phyloP scores from a whole-genome alignment of 2,113 vertebrate species.

The Henicopernis longicauda region DNA sequence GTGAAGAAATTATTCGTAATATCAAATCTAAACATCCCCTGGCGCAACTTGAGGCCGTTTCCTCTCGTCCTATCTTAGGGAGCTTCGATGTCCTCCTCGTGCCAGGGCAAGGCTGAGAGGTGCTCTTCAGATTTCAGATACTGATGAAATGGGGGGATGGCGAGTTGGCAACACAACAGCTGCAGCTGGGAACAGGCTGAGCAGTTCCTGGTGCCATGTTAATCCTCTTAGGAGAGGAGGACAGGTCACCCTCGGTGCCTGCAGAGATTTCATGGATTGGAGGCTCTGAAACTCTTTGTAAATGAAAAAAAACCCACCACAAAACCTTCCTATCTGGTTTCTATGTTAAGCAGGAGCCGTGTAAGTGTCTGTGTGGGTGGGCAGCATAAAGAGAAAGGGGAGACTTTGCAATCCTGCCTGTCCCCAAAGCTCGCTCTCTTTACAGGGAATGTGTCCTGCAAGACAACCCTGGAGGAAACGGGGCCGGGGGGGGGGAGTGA shows the following conservation, averaged over 20 bases:
- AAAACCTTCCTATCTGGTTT: not conserved
- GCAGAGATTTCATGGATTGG: not conserved
- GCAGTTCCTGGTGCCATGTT: not conserved
- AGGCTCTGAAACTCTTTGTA: not conserved
- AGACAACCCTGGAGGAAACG: not conserved
- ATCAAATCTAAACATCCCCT: not conserved
- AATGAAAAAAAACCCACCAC: not conserved
- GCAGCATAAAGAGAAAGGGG: not conserved
- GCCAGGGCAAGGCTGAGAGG: not conserved
- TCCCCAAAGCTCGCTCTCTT: not conserved
- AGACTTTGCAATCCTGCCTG: not conserved
- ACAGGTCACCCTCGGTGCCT: not conserved
- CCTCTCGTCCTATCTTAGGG: not conserved
- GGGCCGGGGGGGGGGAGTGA: not conserved
- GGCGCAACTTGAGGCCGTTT: not conserved
- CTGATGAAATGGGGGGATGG: not conserved
- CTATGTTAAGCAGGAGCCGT: not conserved
- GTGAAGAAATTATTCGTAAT: not conserved
- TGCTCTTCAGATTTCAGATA: not conserved
- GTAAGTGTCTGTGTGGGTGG: not conserved
- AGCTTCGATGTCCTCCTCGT: not conserved
- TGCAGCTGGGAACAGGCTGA: not conserved
- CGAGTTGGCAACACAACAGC: not conserved
- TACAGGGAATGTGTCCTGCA: not conserved
- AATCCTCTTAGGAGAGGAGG: constrained; percentile 5